Evolutionary conservation across 2,797 vertebrate genomes (phyloP).

Genomic region (Argya squamiceps): DNA sequence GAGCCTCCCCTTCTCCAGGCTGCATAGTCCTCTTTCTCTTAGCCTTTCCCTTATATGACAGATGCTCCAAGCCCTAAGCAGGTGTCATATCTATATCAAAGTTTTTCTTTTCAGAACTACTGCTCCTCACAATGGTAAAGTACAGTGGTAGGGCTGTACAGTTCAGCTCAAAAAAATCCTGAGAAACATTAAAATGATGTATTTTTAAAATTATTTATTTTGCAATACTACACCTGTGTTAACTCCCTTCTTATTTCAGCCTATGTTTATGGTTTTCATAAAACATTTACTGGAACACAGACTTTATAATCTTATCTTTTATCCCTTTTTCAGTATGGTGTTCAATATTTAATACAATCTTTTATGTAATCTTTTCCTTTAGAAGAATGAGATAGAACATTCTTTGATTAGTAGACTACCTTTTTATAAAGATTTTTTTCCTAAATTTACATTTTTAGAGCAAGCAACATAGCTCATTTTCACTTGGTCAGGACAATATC

Average conservation of each 20-base stretch:
- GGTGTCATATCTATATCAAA: neutral
- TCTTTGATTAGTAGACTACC: neutral
- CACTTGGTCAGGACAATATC: neutral
- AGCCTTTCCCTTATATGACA: neutral
- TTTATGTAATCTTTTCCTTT: neutral
- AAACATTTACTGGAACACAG: neutral
- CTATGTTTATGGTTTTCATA: neutral
- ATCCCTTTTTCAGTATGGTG: neutral
- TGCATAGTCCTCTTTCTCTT: neutral
- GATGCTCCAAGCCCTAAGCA: neutral
- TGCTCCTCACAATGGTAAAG: neutral
- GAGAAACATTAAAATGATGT: neutral
- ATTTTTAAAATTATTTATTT: neutral
- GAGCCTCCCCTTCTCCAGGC: neutral
- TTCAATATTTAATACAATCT: neutral
- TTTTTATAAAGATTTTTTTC: neutral
- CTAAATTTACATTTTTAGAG: neutral
- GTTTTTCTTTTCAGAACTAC: neutral
- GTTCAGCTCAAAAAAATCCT: neutral
- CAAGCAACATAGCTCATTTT: neutral
- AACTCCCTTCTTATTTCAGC: neutral
- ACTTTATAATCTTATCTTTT: neutral
- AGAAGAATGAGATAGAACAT: neutral
- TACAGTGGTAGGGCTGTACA: neutral
- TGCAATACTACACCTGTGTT: accelerated